Conservation (phyloP, 2,113 vertebrate genomes). For the Cromileptes altivelis region DNA sequence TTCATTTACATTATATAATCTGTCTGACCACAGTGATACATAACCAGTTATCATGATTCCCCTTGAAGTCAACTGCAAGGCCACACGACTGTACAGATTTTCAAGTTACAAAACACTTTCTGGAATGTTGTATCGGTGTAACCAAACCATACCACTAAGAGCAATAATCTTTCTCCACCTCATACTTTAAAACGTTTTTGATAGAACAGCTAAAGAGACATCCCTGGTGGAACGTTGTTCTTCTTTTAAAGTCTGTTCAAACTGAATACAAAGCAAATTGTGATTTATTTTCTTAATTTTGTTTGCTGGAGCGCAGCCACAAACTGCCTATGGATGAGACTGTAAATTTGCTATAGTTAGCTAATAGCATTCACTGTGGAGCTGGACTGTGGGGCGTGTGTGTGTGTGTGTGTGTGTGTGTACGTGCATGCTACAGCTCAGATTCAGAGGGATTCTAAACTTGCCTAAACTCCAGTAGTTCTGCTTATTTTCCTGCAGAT, state of each 20-base stretch:
- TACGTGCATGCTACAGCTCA: background rate
- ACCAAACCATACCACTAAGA: background rate
- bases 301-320: background rate
- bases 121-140: background rate
- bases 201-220: background rate
- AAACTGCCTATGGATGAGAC: background rate
- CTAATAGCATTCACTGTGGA: background rate
- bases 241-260: background rate
- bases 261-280: background rate
- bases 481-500: slow-evolving; percentile 5
- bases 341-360: background rate
- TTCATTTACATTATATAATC: background rate
- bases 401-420: no score
- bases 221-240: background rate
- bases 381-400: background rate
- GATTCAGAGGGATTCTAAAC: background rate
- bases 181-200: background rate
- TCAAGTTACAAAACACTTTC: background rate
- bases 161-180: background rate
- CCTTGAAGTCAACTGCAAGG: background rate
- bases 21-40: background rate
- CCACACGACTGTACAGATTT: background rate
- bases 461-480: background rate
- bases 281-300: background rate
- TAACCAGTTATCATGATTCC: background rate